Evolutionary conservation across 2,888 invertebrate genomes (phyloP), one percentile per base, ranked within the genome.

Genomic region (Caenorhabditis doughertyi): DNA sequence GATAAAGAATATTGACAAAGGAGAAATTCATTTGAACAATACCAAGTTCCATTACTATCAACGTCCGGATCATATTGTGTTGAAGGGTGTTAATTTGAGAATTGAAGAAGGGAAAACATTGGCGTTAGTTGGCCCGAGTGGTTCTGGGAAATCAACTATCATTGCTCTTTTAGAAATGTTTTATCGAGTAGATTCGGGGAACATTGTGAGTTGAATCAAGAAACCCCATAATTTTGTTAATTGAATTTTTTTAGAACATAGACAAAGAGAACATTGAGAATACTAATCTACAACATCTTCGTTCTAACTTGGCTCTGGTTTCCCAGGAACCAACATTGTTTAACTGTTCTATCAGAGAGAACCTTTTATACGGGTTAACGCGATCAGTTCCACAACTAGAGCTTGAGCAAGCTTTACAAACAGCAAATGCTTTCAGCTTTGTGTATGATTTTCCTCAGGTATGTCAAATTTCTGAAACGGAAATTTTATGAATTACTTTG

Each of bases 181-280:
- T 92, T 97, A 97, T 91, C 96, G 96, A 91, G 95, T 95, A 0
- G 92, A 93, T 7, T 92, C 92, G 3, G 96, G 96, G 13, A 90
- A 93, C 44, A 94, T 95, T 83, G 94, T 94, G 23, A 67, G 67
- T 68, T 39, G 35, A n/a, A 35, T 35, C 9, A 35, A 35, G 9
- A 35, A 35, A 9, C 35, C 7, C 9, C 9, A 35, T 7, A 35
- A 7, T 5, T 7, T 35, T 35, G 5, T 9, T 7, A 7, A 35
- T 7, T 35, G 35, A 7, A 35, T 21, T 21, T 62, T 44, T 65
- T 18, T 23, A 65, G 84, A 47, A 81, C 16, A 84, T 92, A 16
- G 92, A 92, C 77, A 87, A 88, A 13, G 64, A 89, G 13, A 89
- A 92, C n/a, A 87, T 93, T 2, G 51, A 72, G 9, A 74, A 85